Percentiles rank a stretch among this genome's conserved stretches.
Conservation (phyloP, 2,797 vertebrate species). For the Aeoliscus strigatus region DNA sequence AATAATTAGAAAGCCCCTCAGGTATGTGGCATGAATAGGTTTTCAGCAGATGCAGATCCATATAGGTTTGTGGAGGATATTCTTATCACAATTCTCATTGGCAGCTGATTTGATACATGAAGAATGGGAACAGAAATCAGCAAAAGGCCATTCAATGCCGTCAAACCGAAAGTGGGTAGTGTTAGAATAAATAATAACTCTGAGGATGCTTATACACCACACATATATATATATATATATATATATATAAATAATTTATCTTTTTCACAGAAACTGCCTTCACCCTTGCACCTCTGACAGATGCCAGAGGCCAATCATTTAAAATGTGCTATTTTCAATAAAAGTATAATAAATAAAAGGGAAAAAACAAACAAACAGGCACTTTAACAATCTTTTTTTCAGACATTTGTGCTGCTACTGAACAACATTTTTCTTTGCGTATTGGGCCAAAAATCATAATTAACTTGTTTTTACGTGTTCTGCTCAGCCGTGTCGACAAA, state of each 20-base stretch:
- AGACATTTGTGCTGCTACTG: slow-evolving; percentile 20
- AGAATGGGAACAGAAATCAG: slow-evolving; percentile 15
- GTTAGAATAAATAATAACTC: slow-evolving; percentile 40
- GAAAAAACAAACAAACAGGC: slow-evolving; percentile 67
- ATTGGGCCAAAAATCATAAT: slow-evolving; percentile 1
- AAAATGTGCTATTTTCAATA: slow-evolving; percentile 41
- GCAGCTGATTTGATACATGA: slow-evolving; percentile 3
- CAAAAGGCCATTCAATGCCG: slow-evolving; percentile 6
- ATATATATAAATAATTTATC: slow-evolving; percentile 63
- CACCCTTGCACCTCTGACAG: slow-evolving; percentile 46
- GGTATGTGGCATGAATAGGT: slow-evolving; percentile 8
- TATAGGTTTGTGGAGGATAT: slow-evolving; percentile 7
- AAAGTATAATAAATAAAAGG: slow-evolving; percentile 70
- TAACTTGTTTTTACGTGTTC: not conserved
- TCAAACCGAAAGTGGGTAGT: slow-evolving; percentile 22
- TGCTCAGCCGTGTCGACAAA: slow-evolving; percentile 11
- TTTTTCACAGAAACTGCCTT: slow-evolving; percentile 65
- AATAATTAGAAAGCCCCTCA: slow-evolving; percentile 6
- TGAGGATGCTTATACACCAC: slow-evolving; percentile 10
- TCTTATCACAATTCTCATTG: slow-evolving; percentile 11
- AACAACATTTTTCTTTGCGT: slow-evolving; percentile 13
- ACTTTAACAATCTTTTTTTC: slow-evolving; percentile 52
- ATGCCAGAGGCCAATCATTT: slow-evolving; percentile 48
- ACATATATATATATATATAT: too few relatives aligned
- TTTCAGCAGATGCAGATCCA: slow-evolving; percentile 4